Conservation (phyloP, 1,140 invertebrate species). For the Nomia melanderi region DNA sequence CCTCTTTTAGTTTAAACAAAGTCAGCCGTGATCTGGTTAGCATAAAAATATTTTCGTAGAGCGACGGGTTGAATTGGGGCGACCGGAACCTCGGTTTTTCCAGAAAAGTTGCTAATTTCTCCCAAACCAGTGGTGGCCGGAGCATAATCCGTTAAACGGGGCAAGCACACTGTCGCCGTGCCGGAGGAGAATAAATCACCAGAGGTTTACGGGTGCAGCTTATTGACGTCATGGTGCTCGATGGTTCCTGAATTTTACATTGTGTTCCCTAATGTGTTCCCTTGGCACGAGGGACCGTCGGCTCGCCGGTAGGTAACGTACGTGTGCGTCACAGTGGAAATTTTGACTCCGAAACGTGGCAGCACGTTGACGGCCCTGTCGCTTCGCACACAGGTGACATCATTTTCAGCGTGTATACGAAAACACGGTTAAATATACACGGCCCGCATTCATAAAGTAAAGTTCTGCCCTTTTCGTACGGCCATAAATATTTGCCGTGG, state of each 20-base stretch:
- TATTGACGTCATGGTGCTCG: conserved; percentile 39
- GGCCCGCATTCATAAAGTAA: not conserved
- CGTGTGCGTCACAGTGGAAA: not conserved
- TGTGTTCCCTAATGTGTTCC: conserved; percentile 38
- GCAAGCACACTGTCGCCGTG: conserved; percentile 10
- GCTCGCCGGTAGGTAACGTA: not conserved
- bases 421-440: not conserved
- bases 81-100: too few species aligned
- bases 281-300: conserved; percentile 12
- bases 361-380: not conserved
- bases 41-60: too few species aligned
- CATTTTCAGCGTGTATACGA: not conserved
- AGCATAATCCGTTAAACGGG: conserved; percentile 50
- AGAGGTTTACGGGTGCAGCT: conserved; percentile 47
- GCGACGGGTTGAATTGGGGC: too few species aligned
- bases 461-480: too few species aligned
- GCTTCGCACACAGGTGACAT: not conserved
- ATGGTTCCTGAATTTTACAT: conserved; percentile 59
- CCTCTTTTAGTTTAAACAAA: too few species aligned
- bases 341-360: not conserved
- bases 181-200: conserved; percentile 49
- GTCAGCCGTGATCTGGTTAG: too few species aligned
- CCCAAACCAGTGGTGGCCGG: conserved; percentile 8
- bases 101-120: not conserved
- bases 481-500: not conserved